phyloP scores from a whole-genome alignment of 1,140 invertebrate genomes.

The Leptestheria dahalacensis region DNA sequence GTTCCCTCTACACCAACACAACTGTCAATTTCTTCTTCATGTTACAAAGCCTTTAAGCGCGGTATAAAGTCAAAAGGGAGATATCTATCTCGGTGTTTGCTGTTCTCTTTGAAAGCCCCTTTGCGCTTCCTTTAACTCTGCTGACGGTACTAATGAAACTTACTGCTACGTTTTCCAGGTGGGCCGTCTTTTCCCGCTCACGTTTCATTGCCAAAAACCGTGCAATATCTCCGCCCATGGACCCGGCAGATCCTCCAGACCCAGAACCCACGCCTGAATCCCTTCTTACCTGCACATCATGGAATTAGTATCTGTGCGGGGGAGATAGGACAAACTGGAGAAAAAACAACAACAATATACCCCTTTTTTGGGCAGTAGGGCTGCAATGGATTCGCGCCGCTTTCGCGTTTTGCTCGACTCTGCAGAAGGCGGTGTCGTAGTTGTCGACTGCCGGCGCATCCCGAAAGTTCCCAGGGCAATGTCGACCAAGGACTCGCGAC shows the following conservation, averaged over 20 bases:
- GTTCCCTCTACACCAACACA: too few relatives aligned
- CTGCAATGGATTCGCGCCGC: conserved; percentile 37
- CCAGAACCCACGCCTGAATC: conserved; percentile 13
- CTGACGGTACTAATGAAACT: too few relatives aligned
- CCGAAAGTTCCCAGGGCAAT: conserved; percentile 19
- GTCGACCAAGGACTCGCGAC: conserved; percentile 18
- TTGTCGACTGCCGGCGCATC: conserved; percentile 61
- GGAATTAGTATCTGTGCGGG: conserved; percentile 1
- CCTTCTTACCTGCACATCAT: conserved; percentile 6
- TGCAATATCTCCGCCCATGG: conserved; percentile 6
- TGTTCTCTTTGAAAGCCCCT: too few relatives aligned
- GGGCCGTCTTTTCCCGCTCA: background rate
- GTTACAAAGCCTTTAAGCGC: too few relatives aligned
- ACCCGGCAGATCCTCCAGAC: background rate
- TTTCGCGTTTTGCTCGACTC: conserved; percentile 30
- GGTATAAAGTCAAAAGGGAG: too few relatives aligned
- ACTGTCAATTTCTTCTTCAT: too few relatives aligned
- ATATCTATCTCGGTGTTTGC: too few relatives aligned
- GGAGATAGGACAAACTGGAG: background rate
- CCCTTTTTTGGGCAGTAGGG: conserved; percentile 3
- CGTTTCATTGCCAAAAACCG: conserved; percentile 4
- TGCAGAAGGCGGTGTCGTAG: conserved; percentile 22
- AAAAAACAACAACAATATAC: background rate
- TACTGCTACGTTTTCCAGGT: conserved; percentile 1
- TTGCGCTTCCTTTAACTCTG: too few relatives aligned